phyloP scores from a whole-genome alignment of 1,140 invertebrate species.

The Drosophila nebulosa region DNA sequence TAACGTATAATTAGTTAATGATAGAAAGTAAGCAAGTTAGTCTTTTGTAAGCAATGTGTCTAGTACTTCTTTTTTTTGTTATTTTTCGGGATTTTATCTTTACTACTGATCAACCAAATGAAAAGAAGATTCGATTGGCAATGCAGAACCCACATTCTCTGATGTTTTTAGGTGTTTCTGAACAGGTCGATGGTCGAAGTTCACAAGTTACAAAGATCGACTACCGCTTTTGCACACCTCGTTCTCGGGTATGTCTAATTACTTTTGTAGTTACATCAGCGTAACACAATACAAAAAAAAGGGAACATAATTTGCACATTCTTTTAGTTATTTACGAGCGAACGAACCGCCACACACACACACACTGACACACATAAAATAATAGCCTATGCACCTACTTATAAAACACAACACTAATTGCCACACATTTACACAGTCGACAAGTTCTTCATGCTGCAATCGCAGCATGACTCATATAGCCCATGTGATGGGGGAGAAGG shows the following conservation, averaged over 20 bases:
- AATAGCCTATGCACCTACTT: conserved; percentile 39
- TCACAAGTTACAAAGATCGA: too few species aligned
- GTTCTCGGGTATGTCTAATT: neutral
- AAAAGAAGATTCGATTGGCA: too few species aligned
- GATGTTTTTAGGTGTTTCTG: too few species aligned
- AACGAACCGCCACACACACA: neutral
- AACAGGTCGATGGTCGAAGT: too few species aligned
- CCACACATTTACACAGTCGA: conserved; percentile 49
- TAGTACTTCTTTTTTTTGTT: too few species aligned
- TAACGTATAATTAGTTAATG: too few species aligned
- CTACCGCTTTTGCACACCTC: neutral
- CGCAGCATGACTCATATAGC: conserved; percentile 55
- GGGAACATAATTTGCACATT: neutral
- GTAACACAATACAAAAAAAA: neutral
- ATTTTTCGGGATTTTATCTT: too few species aligned
- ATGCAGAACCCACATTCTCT: too few species aligned
- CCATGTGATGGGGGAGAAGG: too few species aligned
- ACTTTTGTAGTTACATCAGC: neutral
- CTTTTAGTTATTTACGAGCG: neutral
- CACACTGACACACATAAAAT: conserved; percentile 4
- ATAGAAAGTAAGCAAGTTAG: too few species aligned
- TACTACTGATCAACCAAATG: too few species aligned
- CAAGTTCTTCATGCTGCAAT: conserved; percentile 26
- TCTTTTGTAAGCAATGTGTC: too few species aligned
- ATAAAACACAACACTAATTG: conserved; percentile 45